phyloP scores from a whole-genome alignment of 2,797 vertebrate genomes.

The Valencia hispanica region DNA sequence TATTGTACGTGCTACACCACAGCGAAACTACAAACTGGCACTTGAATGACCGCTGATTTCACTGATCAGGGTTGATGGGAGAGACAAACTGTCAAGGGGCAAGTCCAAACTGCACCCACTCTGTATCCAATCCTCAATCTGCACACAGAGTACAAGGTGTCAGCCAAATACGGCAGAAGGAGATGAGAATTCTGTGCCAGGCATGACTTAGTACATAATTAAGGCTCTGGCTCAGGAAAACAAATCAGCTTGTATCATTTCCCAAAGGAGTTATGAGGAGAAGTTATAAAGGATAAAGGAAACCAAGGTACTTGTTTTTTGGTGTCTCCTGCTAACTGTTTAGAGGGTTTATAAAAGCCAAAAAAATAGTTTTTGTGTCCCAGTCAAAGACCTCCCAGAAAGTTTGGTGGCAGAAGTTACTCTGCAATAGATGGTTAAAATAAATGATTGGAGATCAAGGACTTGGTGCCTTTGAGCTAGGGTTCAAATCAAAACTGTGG shows the following conservation, averaged over 20 bases:
- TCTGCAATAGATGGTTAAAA: slow-evolving; percentile 42
- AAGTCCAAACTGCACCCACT: slow-evolving; percentile 67
- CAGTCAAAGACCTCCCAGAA: slow-evolving; percentile 14
- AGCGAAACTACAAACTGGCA: slow-evolving; percentile 41
- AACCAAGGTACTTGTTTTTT: slow-evolving; percentile 62
- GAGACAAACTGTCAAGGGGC: slow-evolving; percentile 60
- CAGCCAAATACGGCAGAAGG: slow-evolving; percentile 79
- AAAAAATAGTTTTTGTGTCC: slow-evolving; percentile 15
- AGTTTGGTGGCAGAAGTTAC: slow-evolving; percentile 50
- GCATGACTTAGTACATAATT: slow-evolving; percentile 84
- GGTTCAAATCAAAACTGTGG: slow-evolving; percentile 66
- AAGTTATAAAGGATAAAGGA: slow-evolving; percentile 74
- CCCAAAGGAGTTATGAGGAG: slow-evolving; percentile 71
- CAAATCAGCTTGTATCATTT: slow-evolving; percentile 80
- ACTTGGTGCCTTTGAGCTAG: slow-evolving; percentile 50
- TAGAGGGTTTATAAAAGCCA: slow-evolving; percentile 35
- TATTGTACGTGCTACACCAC: slow-evolving; percentile 3
- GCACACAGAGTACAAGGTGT: slow-evolving; percentile 68
- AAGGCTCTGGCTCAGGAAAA: slow-evolving; percentile 77
- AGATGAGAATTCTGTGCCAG: slow-evolving; percentile 82
- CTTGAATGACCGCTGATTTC: slow-evolving; percentile 64
- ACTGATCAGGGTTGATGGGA: slow-evolving; percentile 67
- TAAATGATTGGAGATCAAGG: slow-evolving; percentile 40
- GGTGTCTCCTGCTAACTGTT: slow-evolving; percentile 24
- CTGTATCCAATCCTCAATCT: slow-evolving; percentile 71